A percentile compares a stretch with the other conserved stretches of the same genome.
phyloP scores from a whole-genome alignment of 2,888 invertebrate genomes.

The Synergus umbraculus region DNA sequence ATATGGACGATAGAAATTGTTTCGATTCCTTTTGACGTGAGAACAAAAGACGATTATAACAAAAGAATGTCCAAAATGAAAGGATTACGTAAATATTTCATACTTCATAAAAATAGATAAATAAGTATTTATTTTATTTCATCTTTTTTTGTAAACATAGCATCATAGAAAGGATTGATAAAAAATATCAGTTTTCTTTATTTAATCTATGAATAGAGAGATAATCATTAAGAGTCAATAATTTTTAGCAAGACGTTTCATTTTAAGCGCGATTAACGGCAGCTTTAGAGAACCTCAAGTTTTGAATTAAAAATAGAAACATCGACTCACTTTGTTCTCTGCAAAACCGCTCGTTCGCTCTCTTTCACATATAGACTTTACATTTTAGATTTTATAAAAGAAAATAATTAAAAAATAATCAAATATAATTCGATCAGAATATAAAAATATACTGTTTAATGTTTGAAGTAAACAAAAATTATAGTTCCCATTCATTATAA shows the following conservation, averaged over 20 bases:
- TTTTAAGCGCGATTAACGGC: neutral
- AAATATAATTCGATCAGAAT: neutral
- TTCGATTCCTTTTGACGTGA: slow-evolving; percentile 17
- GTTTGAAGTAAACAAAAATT: too few relatives aligned
- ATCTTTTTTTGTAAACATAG: neutral
- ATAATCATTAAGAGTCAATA: neutral
- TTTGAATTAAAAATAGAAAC: slow-evolving; percentile 33
- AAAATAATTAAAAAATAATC: neutral
- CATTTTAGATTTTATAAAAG: neutral
- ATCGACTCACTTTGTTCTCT: slow-evolving; percentile 6
- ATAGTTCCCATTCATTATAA: neutral
- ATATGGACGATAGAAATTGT: slow-evolving; percentile 35
- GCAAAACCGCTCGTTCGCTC: neutral
- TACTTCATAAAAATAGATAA: too few relatives aligned
- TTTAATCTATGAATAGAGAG: neutral
- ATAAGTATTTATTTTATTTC: too few relatives aligned
- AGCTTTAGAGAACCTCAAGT: slow-evolving; percentile 10
- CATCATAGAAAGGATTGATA: neutral
- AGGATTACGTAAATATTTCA: too few relatives aligned
- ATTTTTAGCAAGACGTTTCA: neutral
- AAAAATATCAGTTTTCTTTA: neutral
- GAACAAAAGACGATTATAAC: slow-evolving; percentile 21
- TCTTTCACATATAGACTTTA: neutral
- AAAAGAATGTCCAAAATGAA: slow-evolving; percentile 18
- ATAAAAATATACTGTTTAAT: too few relatives aligned